Percentiles rank a stretch among this genome's conserved stretches.
Conservation (phyloP, 1,140 invertebrate genomes). For the Triops cancriformis region DNA sequence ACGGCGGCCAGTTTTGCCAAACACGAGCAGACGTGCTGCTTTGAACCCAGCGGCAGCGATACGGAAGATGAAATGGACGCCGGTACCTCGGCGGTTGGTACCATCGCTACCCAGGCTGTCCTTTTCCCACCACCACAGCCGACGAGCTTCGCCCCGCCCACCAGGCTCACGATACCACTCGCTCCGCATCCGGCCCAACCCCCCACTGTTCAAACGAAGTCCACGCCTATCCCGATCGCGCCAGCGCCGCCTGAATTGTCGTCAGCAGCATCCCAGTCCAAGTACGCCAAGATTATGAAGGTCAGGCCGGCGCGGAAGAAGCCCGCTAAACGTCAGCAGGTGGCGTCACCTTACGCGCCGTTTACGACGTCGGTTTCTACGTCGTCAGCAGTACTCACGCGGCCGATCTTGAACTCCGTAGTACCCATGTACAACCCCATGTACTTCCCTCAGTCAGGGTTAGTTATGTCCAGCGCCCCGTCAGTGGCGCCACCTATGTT, state of each 20-base stretch:
- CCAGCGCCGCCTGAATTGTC: background rate
- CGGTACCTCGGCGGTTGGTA: background rate
- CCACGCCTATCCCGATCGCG: background rate
- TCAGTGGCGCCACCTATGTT: background rate
- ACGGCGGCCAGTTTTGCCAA: constrained; percentile 75
- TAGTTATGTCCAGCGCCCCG: background rate
- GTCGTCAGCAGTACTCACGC: background rate
- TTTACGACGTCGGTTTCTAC: no score
- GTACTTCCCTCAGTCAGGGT: background rate
- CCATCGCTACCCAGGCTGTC: background rate
- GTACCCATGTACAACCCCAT: constrained; percentile 1
- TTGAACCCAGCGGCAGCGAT: constrained; percentile 42
- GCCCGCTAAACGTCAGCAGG: background rate
- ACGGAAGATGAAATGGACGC: constrained; percentile 35
- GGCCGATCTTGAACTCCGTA: background rate
- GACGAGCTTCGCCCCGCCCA: background rate
- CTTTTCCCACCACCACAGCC: background rate
- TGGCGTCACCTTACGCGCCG: no score
- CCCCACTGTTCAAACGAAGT: background rate
- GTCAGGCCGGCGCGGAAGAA: constrained; percentile 28
- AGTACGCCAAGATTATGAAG: constrained; percentile 45
- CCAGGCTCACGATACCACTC: constrained; percentile 3
- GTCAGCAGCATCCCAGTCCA: background rate
- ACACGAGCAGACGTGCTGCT: constrained; percentile 63
- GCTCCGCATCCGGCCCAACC: no score